These are phyloP conservation scores for Tricholauxania praeusta DNA, from an alignment of 2,888 invertebrate genomes.

Conservation along the genomic window DNA sequence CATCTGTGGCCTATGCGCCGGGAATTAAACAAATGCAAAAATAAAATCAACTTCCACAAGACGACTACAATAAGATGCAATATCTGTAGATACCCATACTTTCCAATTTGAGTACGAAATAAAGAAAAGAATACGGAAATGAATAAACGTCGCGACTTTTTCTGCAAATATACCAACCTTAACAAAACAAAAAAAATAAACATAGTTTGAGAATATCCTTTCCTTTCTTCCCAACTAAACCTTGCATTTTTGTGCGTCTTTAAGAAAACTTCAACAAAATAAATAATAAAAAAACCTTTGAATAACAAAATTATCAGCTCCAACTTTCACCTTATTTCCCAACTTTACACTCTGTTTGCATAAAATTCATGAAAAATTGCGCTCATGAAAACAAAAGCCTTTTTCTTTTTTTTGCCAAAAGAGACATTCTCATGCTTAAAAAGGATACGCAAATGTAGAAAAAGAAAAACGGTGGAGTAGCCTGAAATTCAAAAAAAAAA, in stretches of 20 bases:
- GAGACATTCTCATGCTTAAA: constrained; percentile 12
- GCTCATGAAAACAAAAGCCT: constrained; percentile 39
- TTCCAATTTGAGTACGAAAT: constrained; percentile 44
- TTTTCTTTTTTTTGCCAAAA: constrained; percentile 10
- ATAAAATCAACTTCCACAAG: constrained; percentile 55
- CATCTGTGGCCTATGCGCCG: constrained; percentile 39
- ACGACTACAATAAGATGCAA: constrained; percentile 54
- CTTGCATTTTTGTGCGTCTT: background rate
- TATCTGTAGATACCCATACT: background rate
- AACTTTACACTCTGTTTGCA: constrained; percentile 3
- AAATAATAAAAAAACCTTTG: constrained; percentile 51
- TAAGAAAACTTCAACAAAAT: constrained; percentile 23
- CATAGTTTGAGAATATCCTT: constrained; percentile 1
- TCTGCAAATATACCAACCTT: constrained; percentile 18
- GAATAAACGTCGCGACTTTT: constrained; percentile 64
- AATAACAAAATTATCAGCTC: constrained; percentile 65
- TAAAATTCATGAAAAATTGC: constrained; percentile 24
- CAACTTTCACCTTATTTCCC: constrained; percentile 46
- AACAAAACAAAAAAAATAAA: background rate
- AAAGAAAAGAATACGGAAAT: constrained; percentile 60
- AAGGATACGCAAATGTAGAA: constrained; percentile 5
- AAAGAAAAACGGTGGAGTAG: constrained; percentile 11
- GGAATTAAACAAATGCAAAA: constrained; percentile 50
- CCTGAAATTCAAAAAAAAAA: constrained; percentile 23
- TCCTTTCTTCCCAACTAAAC: constrained; percentile 5